Evolutionary conservation across 2,888 invertebrate species (phyloP), one percentile per base, ranked within the genome.

Genomic region (Xestia c-nigrum): DNA sequence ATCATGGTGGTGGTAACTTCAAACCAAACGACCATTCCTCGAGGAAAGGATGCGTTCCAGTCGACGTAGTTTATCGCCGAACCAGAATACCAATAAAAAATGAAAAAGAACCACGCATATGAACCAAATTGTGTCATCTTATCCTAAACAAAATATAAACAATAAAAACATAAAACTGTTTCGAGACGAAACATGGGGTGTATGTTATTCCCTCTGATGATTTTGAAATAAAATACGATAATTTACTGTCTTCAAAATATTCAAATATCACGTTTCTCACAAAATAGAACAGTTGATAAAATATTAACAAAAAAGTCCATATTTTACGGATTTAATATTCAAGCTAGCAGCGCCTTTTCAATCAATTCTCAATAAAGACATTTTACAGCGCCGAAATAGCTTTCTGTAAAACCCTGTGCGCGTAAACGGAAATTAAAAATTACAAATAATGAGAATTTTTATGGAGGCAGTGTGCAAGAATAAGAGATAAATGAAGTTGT

Each of bases 361-460:
- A 91, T 89, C 85, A 87, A 67, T 85, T 81, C 72, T 78, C 81
- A 85, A 89, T 88, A 88, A 89, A 90, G 84, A 85, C 70, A 81
- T 87, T 90, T 89, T 83, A 85, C 72, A 87, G 71, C 84, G 71
- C 72, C 47, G 83, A 84, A 89, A 90, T 83, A 83, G 85, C 84
- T 85, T 89, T 89, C 87, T 82, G 78, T 81, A 64, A 77, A 81
- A 76, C 52, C 40, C 72, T 74, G 78, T 80, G 68, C 77, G 72
- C 74, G 81, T 61, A 84, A 84, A 80, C 89, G 90, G 90, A 91
- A 91, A 92, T 91, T 90, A 91, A 89, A 90, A 91, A 91, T 90
- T 88, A 88, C 73, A 78, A 82, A 85, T 72, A 83, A 86, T 81
- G 72, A 80, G 73, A 75, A 71, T 78, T 81, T 85, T 83, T 78